Evolutionary conservation across 1,140 invertebrate genomes (phyloP).

Genomic region (Drosophila parvula): DNA sequence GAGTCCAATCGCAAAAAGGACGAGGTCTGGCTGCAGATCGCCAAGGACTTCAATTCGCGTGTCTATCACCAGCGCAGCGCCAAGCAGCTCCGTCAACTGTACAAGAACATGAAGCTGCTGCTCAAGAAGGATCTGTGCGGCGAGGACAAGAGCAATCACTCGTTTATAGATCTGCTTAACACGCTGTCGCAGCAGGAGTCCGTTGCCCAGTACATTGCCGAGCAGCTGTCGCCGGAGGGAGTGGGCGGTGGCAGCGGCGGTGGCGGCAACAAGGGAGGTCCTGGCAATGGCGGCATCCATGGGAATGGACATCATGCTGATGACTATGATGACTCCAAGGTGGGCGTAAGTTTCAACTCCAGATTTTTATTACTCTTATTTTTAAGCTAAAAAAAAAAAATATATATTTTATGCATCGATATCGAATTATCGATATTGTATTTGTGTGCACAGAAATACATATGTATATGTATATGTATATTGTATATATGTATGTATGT

Average conservation of each 20-base stretch:
- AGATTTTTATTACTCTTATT: not conserved
- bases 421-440: too few species aligned
- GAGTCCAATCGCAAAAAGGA: conserved; percentile 83
- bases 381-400: too few species aligned
- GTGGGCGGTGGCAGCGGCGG: conserved; percentile 40
- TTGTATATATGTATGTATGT: too few species aligned
- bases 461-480: too few species aligned
- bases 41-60: conserved; percentile 79
- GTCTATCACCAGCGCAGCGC: conserved; percentile 82
- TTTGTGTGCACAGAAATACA: too few species aligned
- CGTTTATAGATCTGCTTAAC: conserved; percentile 78
- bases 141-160: conserved; percentile 74
- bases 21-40: conserved; percentile 82
- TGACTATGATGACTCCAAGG: conserved; percentile 80
- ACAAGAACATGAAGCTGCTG: conserved; percentile 83
- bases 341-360: conserved; percentile 25
- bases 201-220: conserved; percentile 73
- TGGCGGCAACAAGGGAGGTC: conserved; percentile 15
- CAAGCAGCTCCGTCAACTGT: conserved; percentile 79
- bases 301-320: conserved; percentile 58
- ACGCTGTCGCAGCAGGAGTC: conserved; percentile 79
- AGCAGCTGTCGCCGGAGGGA: conserved; percentile 75
- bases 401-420: too few species aligned
- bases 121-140: conserved; percentile 81
- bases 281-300: conserved; percentile 3